Evolutionary conservation across 1,140 invertebrate genomes (phyloP), one percentile per base, ranked within the genome.

Genomic region (Hirudo medicinalis): DNA sequence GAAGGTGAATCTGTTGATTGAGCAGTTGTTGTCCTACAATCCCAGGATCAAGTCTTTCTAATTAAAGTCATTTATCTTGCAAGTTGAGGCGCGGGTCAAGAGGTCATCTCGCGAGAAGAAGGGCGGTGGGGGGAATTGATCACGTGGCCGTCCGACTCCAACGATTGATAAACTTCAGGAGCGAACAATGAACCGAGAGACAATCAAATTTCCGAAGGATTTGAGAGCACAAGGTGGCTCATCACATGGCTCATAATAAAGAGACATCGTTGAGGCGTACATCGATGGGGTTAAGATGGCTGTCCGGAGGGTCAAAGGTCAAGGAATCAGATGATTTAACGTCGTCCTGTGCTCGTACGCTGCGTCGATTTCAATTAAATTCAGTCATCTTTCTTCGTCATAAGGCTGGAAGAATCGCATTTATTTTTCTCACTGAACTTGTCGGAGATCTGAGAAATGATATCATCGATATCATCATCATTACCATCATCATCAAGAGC

Each of bases 11-110:
- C 43, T 49, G 43, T 49, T 49, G 43, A 49, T 49, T 49, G 43
- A 49, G 43, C 43, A 49, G 43, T 49, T 49, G 43, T 49, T 49
- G 43, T 49, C 43, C 43, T 17, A 49, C 43, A 49, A 49, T 25
- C 22, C 57, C 3, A 63, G 57, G 29, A 22, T 63, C 57, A 63
- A 63, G 57, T 63, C 22, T n/a, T 63, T 63, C 57, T 63, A 63
- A 63, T 63, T 63, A 63, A 63, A 63, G 57, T 63, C 57, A 63
- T 63, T 63, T 63, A 63, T 63, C 57, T 63, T 63, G 57, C 57
- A 25, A 22, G 22, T 63, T 32, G 57, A 32, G 57, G 22, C 57
- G 57, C 9, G 57, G 29, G 29, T 63, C 57, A 63, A 25, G 57
- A 63, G 22, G 57, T 63, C 57, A 63, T 63, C 57, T 49, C 43